phyloP scores from a whole-genome alignment of 2,888 invertebrate species.

The Autographa pulchrina region DNA sequence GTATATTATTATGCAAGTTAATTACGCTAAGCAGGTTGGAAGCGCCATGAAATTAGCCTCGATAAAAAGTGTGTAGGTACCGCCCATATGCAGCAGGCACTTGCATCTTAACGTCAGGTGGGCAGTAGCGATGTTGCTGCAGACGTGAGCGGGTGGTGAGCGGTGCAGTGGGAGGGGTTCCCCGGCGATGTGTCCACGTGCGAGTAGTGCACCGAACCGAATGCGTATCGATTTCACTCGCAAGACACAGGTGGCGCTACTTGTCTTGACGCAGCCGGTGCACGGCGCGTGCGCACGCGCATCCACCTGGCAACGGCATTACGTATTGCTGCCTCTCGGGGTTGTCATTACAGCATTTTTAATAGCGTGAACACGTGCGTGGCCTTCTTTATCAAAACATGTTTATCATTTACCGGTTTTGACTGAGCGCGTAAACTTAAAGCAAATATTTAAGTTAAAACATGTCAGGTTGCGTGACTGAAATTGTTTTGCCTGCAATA shows the following conservation, averaged over 20 bases:
- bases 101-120: constrained; percentile 2
- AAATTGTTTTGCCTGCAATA: not conserved
- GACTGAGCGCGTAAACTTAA: constrained; percentile 1
- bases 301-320: constrained; percentile 33
- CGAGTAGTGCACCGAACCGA: constrained; percentile 1
- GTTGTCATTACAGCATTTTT: constrained; percentile 35
- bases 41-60: constrained; percentile 19
- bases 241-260: constrained; percentile 49
- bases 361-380: constrained; percentile 41
- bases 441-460: not conserved
- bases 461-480: not conserved
- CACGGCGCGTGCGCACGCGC: constrained; percentile 53
- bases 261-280: constrained; percentile 25
- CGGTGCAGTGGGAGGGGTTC: not conserved
- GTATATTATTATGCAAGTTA: constrained; percentile 26
- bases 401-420: constrained; percentile 26
- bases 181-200: not conserved
- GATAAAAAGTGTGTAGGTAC: constrained; percentile 15
- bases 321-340: constrained; percentile 19
- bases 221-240: constrained; percentile 26
- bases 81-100: not conserved
- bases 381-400: constrained; percentile 44
- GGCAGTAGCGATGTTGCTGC: not conserved
- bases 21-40: constrained; percentile 26
- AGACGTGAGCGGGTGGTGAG: not conserved